phyloP scores from a whole-genome alignment of 2,888 invertebrate genomes.

The Eupeodes latifasciatus region DNA sequence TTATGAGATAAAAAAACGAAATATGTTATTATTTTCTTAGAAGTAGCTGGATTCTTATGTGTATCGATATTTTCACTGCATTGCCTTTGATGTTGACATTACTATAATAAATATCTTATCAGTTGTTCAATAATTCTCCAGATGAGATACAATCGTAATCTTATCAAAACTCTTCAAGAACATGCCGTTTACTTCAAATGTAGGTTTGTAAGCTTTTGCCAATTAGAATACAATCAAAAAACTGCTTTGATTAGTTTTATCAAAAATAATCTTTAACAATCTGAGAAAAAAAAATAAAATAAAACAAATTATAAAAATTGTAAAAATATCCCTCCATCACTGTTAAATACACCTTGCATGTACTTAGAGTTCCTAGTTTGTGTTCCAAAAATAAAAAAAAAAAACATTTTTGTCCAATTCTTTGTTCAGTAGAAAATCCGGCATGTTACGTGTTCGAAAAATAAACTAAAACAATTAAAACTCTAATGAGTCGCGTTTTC shows the following conservation, averaged over 20 bases:
- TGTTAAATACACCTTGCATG: constrained; percentile 42
- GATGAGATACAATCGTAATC: background rate
- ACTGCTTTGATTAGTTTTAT: background rate
- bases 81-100: too few species aligned
- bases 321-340: background rate
- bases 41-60: background rate
- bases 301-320: too few species aligned
- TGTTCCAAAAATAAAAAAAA: background rate
- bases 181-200: too few species aligned
- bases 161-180: background rate
- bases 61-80: too few species aligned
- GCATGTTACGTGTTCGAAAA: constrained; percentile 54
- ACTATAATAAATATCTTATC: background rate
- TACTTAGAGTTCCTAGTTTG: background rate
- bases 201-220: too few species aligned
- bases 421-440: constrained; percentile 9
- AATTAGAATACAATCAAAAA: too few species aligned
- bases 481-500: constrained; percentile 36
- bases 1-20: background rate
- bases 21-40: background rate
- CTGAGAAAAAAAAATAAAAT: background rate
- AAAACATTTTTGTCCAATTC: background rate
- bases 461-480: background rate
- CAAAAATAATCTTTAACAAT: background rate
- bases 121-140: background rate